Evolutionary conservation across 2,888 invertebrate genomes (phyloP), one percentile per base, ranked within the genome.

Genomic region (Dascillus cervinus): DNA sequence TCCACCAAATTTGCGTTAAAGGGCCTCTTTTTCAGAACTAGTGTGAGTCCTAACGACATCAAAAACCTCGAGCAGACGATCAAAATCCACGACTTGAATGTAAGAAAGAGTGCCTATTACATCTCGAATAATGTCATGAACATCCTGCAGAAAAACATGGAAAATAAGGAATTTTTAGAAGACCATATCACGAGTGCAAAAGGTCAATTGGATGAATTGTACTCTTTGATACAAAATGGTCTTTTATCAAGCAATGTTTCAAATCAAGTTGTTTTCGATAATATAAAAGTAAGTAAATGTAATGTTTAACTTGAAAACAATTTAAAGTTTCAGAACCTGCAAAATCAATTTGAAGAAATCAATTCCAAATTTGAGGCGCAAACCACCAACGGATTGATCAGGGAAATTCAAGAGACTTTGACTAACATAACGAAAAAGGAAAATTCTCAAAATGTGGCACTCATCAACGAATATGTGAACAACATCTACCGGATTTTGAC

Each of bases 11-110:
- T 26, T 8, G 11, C 3, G 13, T 14, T 11, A 25, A 3, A n/a
- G 5, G 2, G 4, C 37, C 38, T 44, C 37, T 28, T 39, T 70
- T 69, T 34, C 58, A 76, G 76, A 53, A 71, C 72, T 39, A 63
- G 67, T 11, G 64, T 68, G 10, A 72, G 71, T 47, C 71, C 72
- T 49, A 68, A 68, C 38, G 73, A 75, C 49, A 55, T 76, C 29
- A 68, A 71, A 50, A 70, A 63, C 44, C 66, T 77, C 44, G 72
- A 76, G 50, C 66, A 67, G 22, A 59, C 70, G 13, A 60, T 69
- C n/a, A 64, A 62, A 46, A 56, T 48, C 9, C 67, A 68, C 42
- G 65, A 66, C 39, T 41, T 48, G 2, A 47, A 51, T 32, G 44
- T 60, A 8, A 52, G 53, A 29, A 48, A 58, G 32, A 59, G 50